Evolutionary conservation across 2,797 vertebrate genomes (phyloP), one percentile per base, ranked within the genome.

Genomic region (Atherinosoma microstoma): DNA sequence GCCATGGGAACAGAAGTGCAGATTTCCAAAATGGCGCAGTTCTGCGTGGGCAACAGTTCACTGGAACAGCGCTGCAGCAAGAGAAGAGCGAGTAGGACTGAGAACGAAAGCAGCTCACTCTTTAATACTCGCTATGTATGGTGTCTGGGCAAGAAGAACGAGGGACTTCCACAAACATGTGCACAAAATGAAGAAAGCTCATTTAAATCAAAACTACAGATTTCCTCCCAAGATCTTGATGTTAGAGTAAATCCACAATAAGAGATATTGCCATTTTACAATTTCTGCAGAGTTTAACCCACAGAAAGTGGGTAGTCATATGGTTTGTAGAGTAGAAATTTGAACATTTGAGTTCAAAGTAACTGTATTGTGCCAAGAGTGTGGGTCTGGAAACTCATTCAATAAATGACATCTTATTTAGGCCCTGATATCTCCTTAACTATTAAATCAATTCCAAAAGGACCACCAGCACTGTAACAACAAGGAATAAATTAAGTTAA

Each of bases 1-100:
- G 79, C 66, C 65, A 57, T 78, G 66, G 76, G 64, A 78, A 62
- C 76, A 67, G 75, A 84, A 82, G 84, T 83, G 77, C 77, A 78
- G 85, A 87, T 87, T 88, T 90, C 79, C 87, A 91, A 94, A 93
- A 93, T 91, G 92, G 92, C 78, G 78, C 76, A 63, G 84, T 83
- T 70, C 62, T 90, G 90, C 84, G 90, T 92, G 91, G 92, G 91
- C 83, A 79, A 85, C 78, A 54, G 73, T 45, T 79, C 85, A 80
- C 75, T 79, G 75, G 64, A 88, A 78, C 67, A 76, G 82, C 78
- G 78, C 76, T 88, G 88, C 85, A 81, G 89, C 62, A 66, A 74
- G 64, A 88, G 80, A 82, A 73, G 77, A 84, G 77, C 75, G 88
- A 84, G 84, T 38, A 61, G 82, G 77, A 80, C 76, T 60, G 79